phyloP scores from a whole-genome alignment of 2,888 invertebrate species.

The Drosophila paranaensis region DNA sequence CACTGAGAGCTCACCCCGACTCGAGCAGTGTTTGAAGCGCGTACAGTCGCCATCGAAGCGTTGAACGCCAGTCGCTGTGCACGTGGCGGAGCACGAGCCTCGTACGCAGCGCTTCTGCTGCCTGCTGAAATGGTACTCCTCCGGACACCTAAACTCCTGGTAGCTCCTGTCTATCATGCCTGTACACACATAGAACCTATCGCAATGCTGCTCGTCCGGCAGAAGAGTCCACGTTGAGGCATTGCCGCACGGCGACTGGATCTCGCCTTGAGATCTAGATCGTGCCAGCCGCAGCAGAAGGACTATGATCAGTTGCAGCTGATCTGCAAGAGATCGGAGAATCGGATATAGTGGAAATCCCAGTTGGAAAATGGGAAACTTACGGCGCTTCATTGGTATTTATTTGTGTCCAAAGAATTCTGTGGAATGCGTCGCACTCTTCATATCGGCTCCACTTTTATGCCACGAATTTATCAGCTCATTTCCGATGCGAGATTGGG shows the following conservation, averaged over 20 bases:
- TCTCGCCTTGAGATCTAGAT: background rate
- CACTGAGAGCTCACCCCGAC: constrained; percentile 9
- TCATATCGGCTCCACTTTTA: constrained; percentile 26
- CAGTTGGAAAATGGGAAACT: background rate
- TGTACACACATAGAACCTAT: constrained; percentile 65
- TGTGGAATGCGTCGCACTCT: constrained; percentile 8
- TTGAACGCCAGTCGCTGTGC: constrained; percentile 9
- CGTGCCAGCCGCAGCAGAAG: constrained; percentile 10
- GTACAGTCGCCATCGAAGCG: constrained; percentile 23
- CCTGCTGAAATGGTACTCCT: constrained; percentile 15
- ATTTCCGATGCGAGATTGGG: constrained; percentile 26
- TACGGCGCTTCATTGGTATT: constrained; percentile 28
- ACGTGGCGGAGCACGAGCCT: constrained; percentile 10
- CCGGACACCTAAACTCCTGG: constrained; percentile 10
- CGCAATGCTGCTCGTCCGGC: constrained; percentile 52
- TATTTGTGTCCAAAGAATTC: constrained; percentile 14
- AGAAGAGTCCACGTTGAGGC: constrained; percentile 42
- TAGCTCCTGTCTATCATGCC: constrained; percentile 28
- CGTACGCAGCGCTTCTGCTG: constrained; percentile 4
- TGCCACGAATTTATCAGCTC: constrained; percentile 41
- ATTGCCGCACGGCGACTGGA: constrained; percentile 5
- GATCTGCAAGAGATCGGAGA: constrained; percentile 9
- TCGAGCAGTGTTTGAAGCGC: constrained; percentile 15
- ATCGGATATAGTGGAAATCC: background rate
- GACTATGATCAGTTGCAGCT: background rate